Evolutionary conservation across 2,797 vertebrate genomes (phyloP).

Genomic region (Strix occidentalis): DNA sequence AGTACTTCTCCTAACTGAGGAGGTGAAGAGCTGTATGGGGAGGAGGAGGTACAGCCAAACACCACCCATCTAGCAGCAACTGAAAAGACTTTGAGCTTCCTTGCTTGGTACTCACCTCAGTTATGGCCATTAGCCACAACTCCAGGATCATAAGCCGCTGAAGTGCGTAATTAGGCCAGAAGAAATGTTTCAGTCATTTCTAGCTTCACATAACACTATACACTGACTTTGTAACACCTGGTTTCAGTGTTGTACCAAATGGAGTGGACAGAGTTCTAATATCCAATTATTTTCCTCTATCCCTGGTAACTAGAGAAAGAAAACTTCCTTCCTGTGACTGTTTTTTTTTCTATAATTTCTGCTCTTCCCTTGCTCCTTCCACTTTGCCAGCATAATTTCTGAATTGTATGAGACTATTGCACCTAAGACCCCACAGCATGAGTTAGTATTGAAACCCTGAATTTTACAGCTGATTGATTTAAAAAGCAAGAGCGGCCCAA

Average conservation of each 20-base stretch:
- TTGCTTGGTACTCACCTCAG: not conserved
- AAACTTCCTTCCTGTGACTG: not conserved
- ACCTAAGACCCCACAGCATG: not conserved
- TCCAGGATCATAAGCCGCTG: not conserved
- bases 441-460: not conserved
- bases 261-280: not conserved
- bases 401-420: not conserved
- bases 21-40: not conserved
- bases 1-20: not conserved
- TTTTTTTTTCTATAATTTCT: not conserved
- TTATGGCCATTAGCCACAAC: not conserved
- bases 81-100: not conserved
- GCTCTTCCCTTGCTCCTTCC: not conserved
- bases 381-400: not conserved
- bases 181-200: not conserved
- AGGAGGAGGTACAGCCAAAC: not conserved
- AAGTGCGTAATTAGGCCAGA: not conserved
- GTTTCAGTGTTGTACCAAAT: not conserved
- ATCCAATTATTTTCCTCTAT: not conserved
- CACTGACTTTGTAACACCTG: fast-evolving
- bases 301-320: not conserved
- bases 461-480: not conserved
- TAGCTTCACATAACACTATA: not conserved
- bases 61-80: not conserved
- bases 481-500: not conserved